These are phyloP conservation scores for Scarus forsteni DNA, from an alignment of 2,797 vertebrate species.

Conservation along the genomic window DNA sequence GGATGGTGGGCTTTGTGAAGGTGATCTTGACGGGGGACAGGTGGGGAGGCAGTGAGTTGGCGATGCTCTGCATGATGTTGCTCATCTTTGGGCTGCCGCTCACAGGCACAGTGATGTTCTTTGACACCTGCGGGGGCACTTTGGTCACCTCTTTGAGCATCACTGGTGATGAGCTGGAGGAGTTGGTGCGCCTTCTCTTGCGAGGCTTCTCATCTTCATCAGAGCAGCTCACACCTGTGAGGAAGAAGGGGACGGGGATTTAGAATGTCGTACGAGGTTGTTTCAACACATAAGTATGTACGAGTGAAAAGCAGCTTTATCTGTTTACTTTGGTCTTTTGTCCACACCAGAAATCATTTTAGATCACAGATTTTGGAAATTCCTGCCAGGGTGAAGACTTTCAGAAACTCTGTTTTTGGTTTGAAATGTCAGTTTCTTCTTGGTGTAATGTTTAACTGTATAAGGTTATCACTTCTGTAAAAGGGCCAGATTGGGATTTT, in stretches of 20 bases:
- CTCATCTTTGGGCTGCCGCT: slow-evolving; percentile 98
- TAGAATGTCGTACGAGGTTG: background rate
- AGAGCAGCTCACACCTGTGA: slow-evolving; percentile 94
- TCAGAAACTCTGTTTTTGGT: too few species aligned
- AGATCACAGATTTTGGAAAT: too few species aligned
- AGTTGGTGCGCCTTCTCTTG: slow-evolving; percentile 96
- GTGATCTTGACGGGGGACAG: slow-evolving; percentile 99
- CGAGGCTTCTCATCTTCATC: slow-evolving; percentile 99
- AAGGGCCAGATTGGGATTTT: too few species aligned
- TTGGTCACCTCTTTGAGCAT: slow-evolving; percentile 96
- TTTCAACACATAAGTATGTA: too few species aligned
- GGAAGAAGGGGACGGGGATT: rapidly evolving
- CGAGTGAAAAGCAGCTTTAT: too few species aligned
- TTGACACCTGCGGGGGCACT: slow-evolving; percentile 88
- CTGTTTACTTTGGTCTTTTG: too few species aligned
- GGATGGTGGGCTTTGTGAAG: slow-evolving; percentile 97
- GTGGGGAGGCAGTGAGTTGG: slow-evolving; percentile 97
- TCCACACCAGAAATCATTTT: too few species aligned
- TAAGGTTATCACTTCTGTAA: too few species aligned
- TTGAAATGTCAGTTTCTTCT: too few species aligned
- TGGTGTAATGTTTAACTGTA: too few species aligned
- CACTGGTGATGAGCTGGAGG: slow-evolving; percentile 95
- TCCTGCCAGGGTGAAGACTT: too few species aligned
- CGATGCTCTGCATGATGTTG: slow-evolving; percentile 99
- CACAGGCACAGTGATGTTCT: slow-evolving; percentile 93